Percentiles rank a stretch among this genome's conserved stretches.
These are phyloP conservation scores for Epinotia brunnichana DNA, from an alignment of 2,888 invertebrate species.

Conservation along the genomic window DNA sequence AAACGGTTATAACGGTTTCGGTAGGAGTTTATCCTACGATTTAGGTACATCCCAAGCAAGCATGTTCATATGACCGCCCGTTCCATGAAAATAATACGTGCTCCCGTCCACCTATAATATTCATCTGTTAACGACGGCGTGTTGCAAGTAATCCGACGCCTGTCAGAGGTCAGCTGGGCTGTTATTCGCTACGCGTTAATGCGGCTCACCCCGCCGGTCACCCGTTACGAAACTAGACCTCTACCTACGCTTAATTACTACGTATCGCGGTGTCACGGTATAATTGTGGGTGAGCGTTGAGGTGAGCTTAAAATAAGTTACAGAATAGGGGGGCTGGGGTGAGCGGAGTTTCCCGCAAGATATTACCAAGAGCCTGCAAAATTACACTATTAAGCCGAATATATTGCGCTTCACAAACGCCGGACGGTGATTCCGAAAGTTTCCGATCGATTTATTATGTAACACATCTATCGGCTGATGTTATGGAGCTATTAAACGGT, in stretches of 20 bases:
- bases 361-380: slow-evolving; percentile 66
- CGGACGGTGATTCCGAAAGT: slow-evolving; percentile 57
- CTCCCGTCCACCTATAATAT: slow-evolving; percentile 31
- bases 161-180: slow-evolving; percentile 58
- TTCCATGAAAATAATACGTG: slow-evolving; percentile 39
- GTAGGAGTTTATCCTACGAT: slow-evolving; percentile 1
- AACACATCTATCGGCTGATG: slow-evolving; percentile 45
- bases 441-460: slow-evolving; percentile 60
- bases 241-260: no score
- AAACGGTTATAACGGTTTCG: neutral
- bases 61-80: neutral
- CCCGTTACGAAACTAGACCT: no score
- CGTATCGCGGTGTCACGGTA: no score
- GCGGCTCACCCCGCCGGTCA: no score
- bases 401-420: slow-evolving; percentile 61
- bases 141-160: slow-evolving; percentile 59
- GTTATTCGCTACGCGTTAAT: no score
- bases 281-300: no score
- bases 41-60: slow-evolving; percentile 15
- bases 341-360: slow-evolving; percentile 63
- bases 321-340: no score
- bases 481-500: slow-evolving; percentile 39
- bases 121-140: slow-evolving; percentile 50
- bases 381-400: slow-evolving; percentile 70
- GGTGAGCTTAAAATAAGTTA: no score